Evolutionary conservation across 2,797 vertebrate genomes (phyloP), one percentile per base, ranked within the genome.

Genomic region (Eleutherodactylus coqui): DNA sequence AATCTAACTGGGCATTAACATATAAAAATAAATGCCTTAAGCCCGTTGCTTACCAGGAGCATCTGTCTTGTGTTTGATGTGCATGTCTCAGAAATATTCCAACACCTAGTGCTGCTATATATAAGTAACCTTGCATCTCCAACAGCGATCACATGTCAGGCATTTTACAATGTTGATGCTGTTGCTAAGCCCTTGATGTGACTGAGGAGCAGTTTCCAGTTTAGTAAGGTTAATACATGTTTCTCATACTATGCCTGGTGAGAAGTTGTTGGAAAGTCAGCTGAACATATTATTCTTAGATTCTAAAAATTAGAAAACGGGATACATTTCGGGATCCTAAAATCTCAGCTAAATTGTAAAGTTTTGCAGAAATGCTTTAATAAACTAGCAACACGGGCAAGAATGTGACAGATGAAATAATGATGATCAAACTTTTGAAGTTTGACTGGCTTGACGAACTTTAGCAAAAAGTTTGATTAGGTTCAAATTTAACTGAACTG

Each of bases 21-120:
- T 89, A 90, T 86, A 91, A 92, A 93, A 92, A 93, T 93, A 93
- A 92, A 92, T 90, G 85, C 82, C 91, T 90, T 92, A 93, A 92
- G 89, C 92, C 91, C 82, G 87, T 88, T 89, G 69, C 89, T 91
- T 91, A 92, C 90, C 91, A 91, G 90, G 88, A 92, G 92, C 92
- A 93, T 93, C 93, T 93, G 93, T 92, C 91, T 92, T 58, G 0
- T 88, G 89, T 92, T 92, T 92, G 91, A 91, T 92, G 90, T 91
- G 90, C 88, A 91, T 89, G 92, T 92, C 92, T 92, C 91, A 90
- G 91, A 91, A 92, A 91, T 90, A 91, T 90, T 91, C 91, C 89
- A 91, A 91, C 93, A 93, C 91, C 91, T 91, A 89, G 88, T 88
- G 75, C 83, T 49, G 89, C 92, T 94, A 93, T 94, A 93, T 94